Conservation (phyloP, 2,888 invertebrate species). For the Agonopterix heracliana region DNA sequence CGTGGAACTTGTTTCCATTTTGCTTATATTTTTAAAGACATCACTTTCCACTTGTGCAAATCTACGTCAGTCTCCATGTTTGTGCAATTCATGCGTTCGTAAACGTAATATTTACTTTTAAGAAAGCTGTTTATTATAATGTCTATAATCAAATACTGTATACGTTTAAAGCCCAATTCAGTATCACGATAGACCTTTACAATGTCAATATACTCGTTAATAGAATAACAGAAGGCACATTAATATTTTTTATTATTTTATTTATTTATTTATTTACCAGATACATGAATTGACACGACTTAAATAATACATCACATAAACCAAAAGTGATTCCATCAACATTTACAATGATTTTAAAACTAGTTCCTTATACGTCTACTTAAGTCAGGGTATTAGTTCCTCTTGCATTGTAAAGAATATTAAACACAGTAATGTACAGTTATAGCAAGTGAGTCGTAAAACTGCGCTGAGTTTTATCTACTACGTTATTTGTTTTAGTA, state of each 20-base stretch:
- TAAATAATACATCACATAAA: too few relatives aligned
- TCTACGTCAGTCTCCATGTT: conserved; percentile 30
- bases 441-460: conserved; percentile 19
- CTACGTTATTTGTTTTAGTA: conserved; percentile 14
- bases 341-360: conserved; percentile 14
- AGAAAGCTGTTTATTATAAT: conserved; percentile 8
- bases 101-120: neutral
- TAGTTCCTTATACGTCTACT: conserved; percentile 41
- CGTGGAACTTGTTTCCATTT: conserved; percentile 23
- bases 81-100: conserved; percentile 11
- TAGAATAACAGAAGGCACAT: too few relatives aligned
- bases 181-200: too few relatives aligned
- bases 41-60: conserved; percentile 40
- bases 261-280: too few relatives aligned
- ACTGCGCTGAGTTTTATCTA: too few relatives aligned
- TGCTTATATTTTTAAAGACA: conserved; percentile 16
- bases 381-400: conserved; percentile 25
- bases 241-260: too few relatives aligned
- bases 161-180: conserved; percentile 10
- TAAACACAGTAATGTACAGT: conserved; percentile 23
- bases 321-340: too few relatives aligned
- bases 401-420: conserved; percentile 34
- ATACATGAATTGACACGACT: too few relatives aligned
- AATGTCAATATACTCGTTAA: too few relatives aligned
- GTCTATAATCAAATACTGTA: conserved; percentile 38